Percentiles rank a stretch among this genome's conserved stretches.
These are phyloP conservation scores for Engystomops pustulosus DNA, from an alignment of 2,113 vertebrate species.

Conservation along the genomic window DNA sequence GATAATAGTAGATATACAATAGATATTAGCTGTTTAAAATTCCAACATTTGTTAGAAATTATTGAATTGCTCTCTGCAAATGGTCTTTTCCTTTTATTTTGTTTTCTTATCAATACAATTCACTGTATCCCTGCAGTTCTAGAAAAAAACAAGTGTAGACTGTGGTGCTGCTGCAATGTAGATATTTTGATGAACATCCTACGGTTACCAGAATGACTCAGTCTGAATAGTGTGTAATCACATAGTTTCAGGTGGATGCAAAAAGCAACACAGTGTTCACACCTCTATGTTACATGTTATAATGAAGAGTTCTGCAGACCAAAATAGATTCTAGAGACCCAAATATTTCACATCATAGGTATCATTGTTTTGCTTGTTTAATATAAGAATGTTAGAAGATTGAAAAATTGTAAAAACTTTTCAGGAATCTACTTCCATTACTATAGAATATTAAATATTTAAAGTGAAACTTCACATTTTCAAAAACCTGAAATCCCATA, in stretches of 20 bases:
- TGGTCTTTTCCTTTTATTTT: neutral
- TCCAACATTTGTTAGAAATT: too few species aligned
- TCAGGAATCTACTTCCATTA: neutral
- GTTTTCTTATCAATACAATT: neutral
- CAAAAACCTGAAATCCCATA: neutral
- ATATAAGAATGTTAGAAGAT: neutral
- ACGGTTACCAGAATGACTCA: conserved; percentile 13
- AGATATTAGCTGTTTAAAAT: too few species aligned
- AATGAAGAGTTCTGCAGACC: neutral
- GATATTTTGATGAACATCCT: conserved; percentile 3
- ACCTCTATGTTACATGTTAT: neutral
- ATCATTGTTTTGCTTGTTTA: neutral
- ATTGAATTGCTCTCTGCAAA: too few species aligned
- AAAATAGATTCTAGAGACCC: conserved; percentile 2
- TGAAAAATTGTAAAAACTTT: neutral
- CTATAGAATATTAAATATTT: too few species aligned
- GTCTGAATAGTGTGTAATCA: neutral
- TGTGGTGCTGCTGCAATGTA: neutral
- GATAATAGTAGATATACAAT: neutral
- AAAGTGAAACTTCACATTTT: neutral
- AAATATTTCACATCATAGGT: neutral
- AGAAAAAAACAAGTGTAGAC: neutral
- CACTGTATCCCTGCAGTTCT: neutral
- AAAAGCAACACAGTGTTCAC: conserved; percentile 19
- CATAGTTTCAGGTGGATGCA: conserved; percentile 13